Evolutionary conservation across 92 coral and sea anemone genomes (phyloP), one percentile per base, ranked within the genome.

Genomic region (Paramuricea clavata): DNA sequence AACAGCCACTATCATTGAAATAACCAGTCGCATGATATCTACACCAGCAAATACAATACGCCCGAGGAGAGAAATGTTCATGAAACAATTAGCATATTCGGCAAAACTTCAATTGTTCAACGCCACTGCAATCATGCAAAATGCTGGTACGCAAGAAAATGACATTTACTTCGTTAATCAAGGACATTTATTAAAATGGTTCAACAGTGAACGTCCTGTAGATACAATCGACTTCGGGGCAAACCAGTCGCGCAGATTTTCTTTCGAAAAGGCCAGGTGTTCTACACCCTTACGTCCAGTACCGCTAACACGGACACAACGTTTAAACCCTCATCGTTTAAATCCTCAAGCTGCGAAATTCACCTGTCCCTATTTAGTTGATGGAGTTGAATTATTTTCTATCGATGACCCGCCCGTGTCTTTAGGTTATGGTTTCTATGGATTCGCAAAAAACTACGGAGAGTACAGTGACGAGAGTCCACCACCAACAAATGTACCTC

Each of bases 161-260:
- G 81, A 74, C 62, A 21, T 74, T 32, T 74, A 74, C 23, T 52
- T 74, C 17, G 81, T 74, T 60, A 74, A 74, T 13, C 79, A 73
- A 73, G 79, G 79, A 31, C 81, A 36, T 16, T 43, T 74, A 22
- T 60, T 60, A 33, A 41, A 16, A 26, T 74, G 81, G 81, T 30
- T 74, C 31, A 43, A 35, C 32, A 16, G 17, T 32, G n/a, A n/a
- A n/a, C n/a, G n/a, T n/a, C n/a, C n/a, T n/a, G n/a, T n/a, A n/a
- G 27, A 43, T 9, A n/a, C 35, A 16, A 36, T 36, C 42, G 42
- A 36, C 42, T 36, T 36, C 42, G 42, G 42, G 42, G 42, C 42
- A 36, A 2, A 36, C 42, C 42, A 36, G 42, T 7, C 42, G 42
- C 42, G 42, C 42, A 36, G 42, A 7, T 36, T 36, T 36, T 36